A percentile compares a stretch with the other conserved stretches of the same genome.
These are phyloP conservation scores for Anguilla rostrata DNA, from an alignment of 2,113 vertebrate species.

Conservation along the genomic window DNA sequence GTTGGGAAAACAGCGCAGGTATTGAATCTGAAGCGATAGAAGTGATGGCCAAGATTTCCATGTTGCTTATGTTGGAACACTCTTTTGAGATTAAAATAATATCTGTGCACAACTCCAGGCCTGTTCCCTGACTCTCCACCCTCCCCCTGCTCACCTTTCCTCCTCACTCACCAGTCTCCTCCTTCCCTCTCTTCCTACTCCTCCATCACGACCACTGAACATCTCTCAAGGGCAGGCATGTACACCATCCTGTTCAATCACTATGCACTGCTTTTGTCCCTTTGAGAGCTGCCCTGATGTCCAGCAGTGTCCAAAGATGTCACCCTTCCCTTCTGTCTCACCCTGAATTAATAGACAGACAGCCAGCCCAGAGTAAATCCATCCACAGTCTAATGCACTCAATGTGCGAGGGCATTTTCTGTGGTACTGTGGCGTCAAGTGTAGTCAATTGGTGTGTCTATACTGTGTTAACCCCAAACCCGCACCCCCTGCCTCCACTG, in stretches of 20 bases:
- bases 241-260: not conserved
- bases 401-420: not conserved
- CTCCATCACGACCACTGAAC: not conserved
- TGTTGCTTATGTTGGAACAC: constrained; percentile 70
- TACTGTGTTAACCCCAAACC: constrained; percentile 32
- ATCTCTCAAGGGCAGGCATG: not conserved
- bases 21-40: constrained; percentile 67
- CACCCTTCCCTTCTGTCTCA: not conserved
- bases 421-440: constrained; percentile 4
- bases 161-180: not conserved
- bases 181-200: constrained; percentile 19
- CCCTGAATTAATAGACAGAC: not conserved
- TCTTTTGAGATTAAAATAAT: constrained; percentile 73
- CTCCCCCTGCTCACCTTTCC: constrained; percentile 1
- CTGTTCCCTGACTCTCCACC: constrained; percentile 56
- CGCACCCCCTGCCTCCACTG: constrained; percentile 16
- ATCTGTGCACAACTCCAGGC: constrained; percentile 60
- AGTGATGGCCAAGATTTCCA: constrained; percentile 63
- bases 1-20: constrained; percentile 56
- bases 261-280: not conserved
- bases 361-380: not conserved
- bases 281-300: not conserved
- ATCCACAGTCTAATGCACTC: not conserved
- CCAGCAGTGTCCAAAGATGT: not conserved
- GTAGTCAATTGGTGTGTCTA: constrained; percentile 2